Evolutionary conservation across 2,888 invertebrate genomes (phyloP), one percentile per base, ranked within the genome.

Genomic region (Horisme vitalbata): DNA sequence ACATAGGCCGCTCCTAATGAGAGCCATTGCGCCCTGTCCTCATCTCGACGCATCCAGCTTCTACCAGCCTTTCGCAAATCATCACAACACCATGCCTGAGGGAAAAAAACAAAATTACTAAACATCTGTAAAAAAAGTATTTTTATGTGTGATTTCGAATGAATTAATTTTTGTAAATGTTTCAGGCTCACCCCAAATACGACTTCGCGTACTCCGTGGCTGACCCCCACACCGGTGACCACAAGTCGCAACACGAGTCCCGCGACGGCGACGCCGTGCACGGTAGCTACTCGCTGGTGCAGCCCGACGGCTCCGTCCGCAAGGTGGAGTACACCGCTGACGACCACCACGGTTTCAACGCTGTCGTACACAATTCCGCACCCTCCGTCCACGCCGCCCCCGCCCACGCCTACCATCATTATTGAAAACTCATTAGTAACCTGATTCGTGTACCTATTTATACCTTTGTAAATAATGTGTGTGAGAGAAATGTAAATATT

Each of bases 221-320:
- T 27, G 91, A 91, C 71, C 83, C 83, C 7, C 91, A 91, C 63
- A 91, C 91, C 52, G 92, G 91, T 20, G 91, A 91, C 78, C 84
- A 91, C 71, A 91, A 91, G 74, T 79, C 82, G 28, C 90, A 90
- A 72, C 84, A 88, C 63, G 91, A 91, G 70, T 73, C 71, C 57
- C 82, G 87, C 62, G 90, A 90, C 55, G 91, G 91, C 20, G 91
- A 90, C 65, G 77, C 79, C 36, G 93, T 93, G 41, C 90, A 91
- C 68, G 93, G 93, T 39, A 90, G 90, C 68, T 92, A 92, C 75
- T 87, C 89, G 27, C 78, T 91, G 45, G 83, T 90, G 56, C 90
- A 91, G 67, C 89, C 91, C 33, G 90, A 89, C 14, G 89, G 78
- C 55, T 71, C 91, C 65, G 74, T 87, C 39, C 83, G 91, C 63